phyloP scores from a whole-genome alignment of 2,888 invertebrate species.

The Mythimna pallens region DNA sequence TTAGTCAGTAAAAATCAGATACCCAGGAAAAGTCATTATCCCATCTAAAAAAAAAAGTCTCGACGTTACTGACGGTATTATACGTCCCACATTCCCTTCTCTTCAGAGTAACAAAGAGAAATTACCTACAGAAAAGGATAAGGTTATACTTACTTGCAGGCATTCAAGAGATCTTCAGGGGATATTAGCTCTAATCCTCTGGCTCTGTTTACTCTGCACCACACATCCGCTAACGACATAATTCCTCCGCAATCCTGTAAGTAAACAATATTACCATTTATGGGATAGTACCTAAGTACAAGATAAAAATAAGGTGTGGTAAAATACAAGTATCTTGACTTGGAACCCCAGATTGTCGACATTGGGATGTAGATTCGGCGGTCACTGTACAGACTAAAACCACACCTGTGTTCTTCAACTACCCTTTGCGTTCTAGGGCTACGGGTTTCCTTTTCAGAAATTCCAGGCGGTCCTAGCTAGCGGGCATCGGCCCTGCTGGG shows the following conservation, averaged over 20 bases:
- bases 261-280: background rate
- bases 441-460: too few relatives aligned
- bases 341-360: too few relatives aligned
- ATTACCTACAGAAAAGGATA: background rate
- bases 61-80: too few relatives aligned
- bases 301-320: background rate
- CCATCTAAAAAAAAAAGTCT: too few relatives aligned
- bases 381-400: too few relatives aligned
- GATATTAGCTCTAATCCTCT: slow-evolving; percentile 98
- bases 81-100: background rate
- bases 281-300: background rate
- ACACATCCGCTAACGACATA: slow-evolving; percentile 99
- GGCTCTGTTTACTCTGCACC: slow-evolving; percentile 98
- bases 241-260: slow-evolving; percentile 97
- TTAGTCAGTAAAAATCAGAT: too few relatives aligned
- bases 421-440: too few relatives aligned
- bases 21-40: too few relatives aligned
- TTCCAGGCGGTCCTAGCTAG: too few relatives aligned
- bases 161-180: slow-evolving; percentile 98
- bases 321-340: background rate
- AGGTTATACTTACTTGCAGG: slow-evolving; percentile 92
- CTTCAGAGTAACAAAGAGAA: background rate
- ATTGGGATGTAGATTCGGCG: too few relatives aligned
- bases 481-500: too few relatives aligned
- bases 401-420: background rate